These are phyloP conservation scores for Eretmochelys imbricata DNA, from an alignment of 2,113 vertebrate species.

Conservation along the genomic window DNA sequence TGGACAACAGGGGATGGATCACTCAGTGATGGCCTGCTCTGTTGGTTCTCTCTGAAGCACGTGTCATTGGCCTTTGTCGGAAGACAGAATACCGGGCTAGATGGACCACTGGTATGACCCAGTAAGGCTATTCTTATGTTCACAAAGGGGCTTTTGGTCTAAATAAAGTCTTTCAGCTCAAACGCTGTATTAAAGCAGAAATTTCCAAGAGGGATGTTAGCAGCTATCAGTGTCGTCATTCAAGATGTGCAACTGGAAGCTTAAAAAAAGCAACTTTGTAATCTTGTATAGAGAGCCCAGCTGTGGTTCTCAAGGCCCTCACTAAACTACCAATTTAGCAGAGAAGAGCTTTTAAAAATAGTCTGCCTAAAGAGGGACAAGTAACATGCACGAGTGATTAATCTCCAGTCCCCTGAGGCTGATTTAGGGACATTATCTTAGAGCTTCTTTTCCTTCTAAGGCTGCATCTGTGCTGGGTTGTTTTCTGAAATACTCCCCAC, in stretches of 20 bases:
- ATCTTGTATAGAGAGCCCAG: not conserved
- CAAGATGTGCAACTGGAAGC: not conserved
- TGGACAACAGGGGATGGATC: not conserved
- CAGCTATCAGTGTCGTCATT: not conserved
- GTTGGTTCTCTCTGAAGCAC: not conserved
- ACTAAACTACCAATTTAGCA: not conserved
- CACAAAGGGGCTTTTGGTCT: not conserved
- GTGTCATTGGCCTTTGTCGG: not conserved
- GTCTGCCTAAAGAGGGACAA: not conserved
- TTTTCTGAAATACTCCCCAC: not conserved
- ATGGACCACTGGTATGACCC: not conserved
- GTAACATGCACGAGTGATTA: not conserved
- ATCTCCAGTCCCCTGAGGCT: fast-evolving
- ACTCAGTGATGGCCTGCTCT: not conserved
- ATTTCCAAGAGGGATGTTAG: not conserved
- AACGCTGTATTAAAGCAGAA: not conserved
- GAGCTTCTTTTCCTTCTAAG: not conserved
- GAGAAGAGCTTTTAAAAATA: not conserved
- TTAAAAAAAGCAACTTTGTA: not conserved
- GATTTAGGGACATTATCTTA: not conserved
- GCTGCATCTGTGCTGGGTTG: fast-evolving
- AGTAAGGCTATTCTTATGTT: not conserved
- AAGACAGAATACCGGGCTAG: not conserved
- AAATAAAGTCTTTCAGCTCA: not conserved
- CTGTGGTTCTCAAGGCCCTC: not conserved